A percentile compares a stretch with the other conserved stretches of the same genome.
Evolutionary conservation across 2,888 invertebrate species (phyloP).

Genomic region (Rotaria magnacalcarata): DNA sequence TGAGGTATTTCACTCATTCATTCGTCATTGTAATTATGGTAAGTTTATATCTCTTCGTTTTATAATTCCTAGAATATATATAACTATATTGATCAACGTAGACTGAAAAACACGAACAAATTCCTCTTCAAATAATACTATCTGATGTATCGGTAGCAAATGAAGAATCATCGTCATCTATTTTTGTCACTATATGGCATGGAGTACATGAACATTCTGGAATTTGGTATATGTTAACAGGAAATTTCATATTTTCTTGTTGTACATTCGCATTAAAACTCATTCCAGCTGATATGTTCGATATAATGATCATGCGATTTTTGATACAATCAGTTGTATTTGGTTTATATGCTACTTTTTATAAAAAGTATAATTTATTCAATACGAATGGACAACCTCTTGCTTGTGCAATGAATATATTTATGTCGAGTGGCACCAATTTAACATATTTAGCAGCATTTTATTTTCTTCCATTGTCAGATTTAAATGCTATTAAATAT

Average conservation of each 20-base stretch:
- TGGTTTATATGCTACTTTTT: background rate
- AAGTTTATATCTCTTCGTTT: background rate
- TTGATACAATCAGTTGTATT: background rate
- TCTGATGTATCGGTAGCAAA: background rate
- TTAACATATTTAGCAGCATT: background rate
- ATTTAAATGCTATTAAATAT: background rate
- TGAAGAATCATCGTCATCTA: background rate
- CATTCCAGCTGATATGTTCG: background rate
- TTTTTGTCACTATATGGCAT: background rate
- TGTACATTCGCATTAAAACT: background rate
- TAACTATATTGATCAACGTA: background rate
- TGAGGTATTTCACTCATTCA: too few species aligned
- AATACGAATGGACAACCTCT: background rate
- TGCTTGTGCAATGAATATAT: background rate
- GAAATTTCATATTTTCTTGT: background rate
- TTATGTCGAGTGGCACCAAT: background rate
- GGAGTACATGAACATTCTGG: background rate
- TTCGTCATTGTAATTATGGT: background rate
- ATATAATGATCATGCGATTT: background rate
- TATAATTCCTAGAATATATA: background rate
- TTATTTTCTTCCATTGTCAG: background rate
- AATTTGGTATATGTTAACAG: background rate
- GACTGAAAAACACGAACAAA: background rate
- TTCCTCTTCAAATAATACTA: background rate
- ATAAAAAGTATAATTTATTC: background rate